Conservation (phyloP, 2,797 vertebrate genomes). For the Microchirus variegatus region DNA sequence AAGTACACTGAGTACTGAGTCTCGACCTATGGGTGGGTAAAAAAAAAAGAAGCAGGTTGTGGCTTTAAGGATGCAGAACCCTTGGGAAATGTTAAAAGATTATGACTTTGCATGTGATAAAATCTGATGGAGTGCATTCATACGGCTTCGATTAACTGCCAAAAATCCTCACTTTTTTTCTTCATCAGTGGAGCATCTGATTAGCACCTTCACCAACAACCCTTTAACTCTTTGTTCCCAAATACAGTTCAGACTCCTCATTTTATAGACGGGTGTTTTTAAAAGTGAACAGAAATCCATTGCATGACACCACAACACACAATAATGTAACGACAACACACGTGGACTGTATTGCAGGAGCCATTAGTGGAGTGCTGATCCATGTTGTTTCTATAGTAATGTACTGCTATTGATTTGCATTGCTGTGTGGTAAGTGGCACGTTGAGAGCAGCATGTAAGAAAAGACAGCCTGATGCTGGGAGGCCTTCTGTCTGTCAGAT, state of each 20-base stretch:
- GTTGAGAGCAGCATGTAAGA: constrained; percentile 43
- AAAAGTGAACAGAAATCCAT: constrained; percentile 29
- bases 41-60: too few species aligned
- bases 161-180: not conserved
- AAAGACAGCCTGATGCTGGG: constrained; percentile 37
- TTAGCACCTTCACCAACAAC: not conserved
- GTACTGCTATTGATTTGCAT: constrained; percentile 53
- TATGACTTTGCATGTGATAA: not conserved
- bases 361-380: constrained; percentile 32
- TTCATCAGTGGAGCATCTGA: constrained; percentile 7
- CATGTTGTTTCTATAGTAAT: constrained; percentile 55
- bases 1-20: not conserved
- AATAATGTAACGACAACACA: not conserved
- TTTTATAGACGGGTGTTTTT: not conserved
- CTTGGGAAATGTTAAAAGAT: not conserved
- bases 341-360: constrained; percentile 35
- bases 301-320: not conserved
- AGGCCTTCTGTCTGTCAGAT: constrained; percentile 53
- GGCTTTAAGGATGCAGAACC: not conserved
- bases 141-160: constrained; percentile 14
- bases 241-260: not conserved
- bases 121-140: constrained; percentile 6
- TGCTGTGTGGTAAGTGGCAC: constrained; percentile 54
- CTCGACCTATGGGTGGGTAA: too few species aligned
- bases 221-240: not conserved